Evolutionary conservation across 2,113 vertebrate species (phyloP).

Genomic region (Macrotus californicus): DNA sequence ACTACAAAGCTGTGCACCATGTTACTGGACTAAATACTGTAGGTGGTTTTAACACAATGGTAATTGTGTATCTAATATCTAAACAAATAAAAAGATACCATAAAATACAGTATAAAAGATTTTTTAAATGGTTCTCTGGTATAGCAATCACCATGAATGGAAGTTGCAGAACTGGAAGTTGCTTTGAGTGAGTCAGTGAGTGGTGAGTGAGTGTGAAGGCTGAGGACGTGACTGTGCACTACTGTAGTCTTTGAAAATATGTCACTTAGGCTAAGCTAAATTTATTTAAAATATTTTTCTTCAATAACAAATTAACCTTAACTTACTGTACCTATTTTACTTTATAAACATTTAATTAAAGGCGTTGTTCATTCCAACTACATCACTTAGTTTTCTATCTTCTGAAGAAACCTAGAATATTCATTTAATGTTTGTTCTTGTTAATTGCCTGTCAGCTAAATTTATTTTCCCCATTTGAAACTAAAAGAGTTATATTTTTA

Average conservation of each 20-base stretch:
- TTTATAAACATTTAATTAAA: constrained; percentile 26
- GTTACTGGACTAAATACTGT: background rate
- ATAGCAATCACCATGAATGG: background rate
- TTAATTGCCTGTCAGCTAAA: constrained; percentile 45
- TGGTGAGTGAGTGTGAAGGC: background rate
- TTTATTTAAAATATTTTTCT: background rate
- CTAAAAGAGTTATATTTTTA: background rate
- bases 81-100: background rate
- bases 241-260: background rate
- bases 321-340: no score
- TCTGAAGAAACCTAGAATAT: constrained; percentile 54
- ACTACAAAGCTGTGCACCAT: background rate
- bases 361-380: constrained; percentile 20
- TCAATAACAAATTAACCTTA: background rate
- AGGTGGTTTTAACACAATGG: background rate
- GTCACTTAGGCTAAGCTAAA: background rate
- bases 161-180: background rate
- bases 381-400: constrained; percentile 45
- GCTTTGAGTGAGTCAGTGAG: background rate
- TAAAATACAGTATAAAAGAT: background rate
- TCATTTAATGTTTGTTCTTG: constrained; percentile 44
- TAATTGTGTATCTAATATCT: background rate
- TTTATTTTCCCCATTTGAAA: constrained; percentile 28
- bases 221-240: background rate
- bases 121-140: background rate